phyloP scores from a whole-genome alignment of 2,113 vertebrate species.

The Leucosticte australis region DNA sequence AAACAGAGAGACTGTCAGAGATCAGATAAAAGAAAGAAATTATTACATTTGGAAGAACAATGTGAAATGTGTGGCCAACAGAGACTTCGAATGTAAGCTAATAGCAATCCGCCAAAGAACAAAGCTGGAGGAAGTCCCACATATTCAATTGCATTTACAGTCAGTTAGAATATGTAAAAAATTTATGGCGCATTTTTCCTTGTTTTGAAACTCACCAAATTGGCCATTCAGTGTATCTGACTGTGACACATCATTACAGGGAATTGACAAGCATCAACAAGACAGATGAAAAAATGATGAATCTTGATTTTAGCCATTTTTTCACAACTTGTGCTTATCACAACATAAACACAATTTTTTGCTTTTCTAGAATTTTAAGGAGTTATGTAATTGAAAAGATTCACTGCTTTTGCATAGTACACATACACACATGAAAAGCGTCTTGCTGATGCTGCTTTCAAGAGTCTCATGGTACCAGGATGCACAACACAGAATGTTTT shows the following conservation, averaged over 20 bases:
- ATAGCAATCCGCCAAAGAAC: slow-evolving; percentile 73
- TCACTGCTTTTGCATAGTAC: neutral
- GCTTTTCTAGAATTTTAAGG: neutral
- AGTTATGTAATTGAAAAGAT: neutral
- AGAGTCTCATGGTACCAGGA: neutral
- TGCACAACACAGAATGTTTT: neutral
- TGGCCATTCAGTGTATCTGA: slow-evolving; percentile 42
- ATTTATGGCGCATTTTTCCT: slow-evolving; percentile 62
- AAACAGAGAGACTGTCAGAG: slow-evolving; percentile 78
- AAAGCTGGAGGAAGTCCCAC: slow-evolving; percentile 71
- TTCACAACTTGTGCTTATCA: neutral
- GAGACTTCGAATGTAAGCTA: slow-evolving; percentile 77
- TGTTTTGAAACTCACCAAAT: slow-evolving; percentile 60
- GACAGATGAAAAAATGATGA: neutral
- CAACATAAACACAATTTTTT: neutral
- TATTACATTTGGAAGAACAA: slow-evolving; percentile 81
- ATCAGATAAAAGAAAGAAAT: slow-evolving; percentile 82
- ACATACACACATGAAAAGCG: rapidly evolving
- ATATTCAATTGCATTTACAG: slow-evolving; percentile 62
- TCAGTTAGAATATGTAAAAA: slow-evolving; percentile 70
- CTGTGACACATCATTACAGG: slow-evolving; percentile 27
- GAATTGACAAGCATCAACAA: neutral
- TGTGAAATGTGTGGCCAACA: slow-evolving; percentile 73
- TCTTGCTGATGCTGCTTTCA: neutral
- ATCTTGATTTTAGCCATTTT: neutral